Percentiles rank a stretch among this genome's conserved stretches.
Evolutionary conservation across 2,888 invertebrate species (phyloP).

Genomic region (Plebejus anna): DNA sequence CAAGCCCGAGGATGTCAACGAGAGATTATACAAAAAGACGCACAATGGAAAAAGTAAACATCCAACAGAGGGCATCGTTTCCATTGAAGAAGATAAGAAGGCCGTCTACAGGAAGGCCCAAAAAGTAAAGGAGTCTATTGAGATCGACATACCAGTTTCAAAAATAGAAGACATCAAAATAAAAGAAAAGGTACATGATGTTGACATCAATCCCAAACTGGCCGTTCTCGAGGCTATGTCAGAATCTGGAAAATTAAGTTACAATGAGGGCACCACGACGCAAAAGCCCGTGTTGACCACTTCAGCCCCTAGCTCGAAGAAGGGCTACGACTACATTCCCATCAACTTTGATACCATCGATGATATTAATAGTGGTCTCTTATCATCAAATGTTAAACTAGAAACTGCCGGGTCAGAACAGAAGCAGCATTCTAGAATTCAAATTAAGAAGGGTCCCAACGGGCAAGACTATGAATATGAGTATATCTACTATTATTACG

Average conservation of each 20-base stretch:
- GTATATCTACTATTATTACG: slow-evolving; percentile 94
- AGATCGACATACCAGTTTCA: slow-evolving; percentile 71
- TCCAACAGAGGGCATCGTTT: slow-evolving; percentile 65
- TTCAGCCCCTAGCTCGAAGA: slow-evolving; percentile 58
- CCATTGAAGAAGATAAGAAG: slow-evolving; percentile 74
- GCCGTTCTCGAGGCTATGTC: slow-evolving; percentile 72
- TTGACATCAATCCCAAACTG: slow-evolving; percentile 67
- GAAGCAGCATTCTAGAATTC: slow-evolving; percentile 85
- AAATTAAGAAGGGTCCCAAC: slow-evolving; percentile 93
- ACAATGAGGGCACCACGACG: slow-evolving; percentile 69
- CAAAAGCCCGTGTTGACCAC: slow-evolving; percentile 80
- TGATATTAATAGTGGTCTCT: slow-evolving; percentile 68
- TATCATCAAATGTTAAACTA: slow-evolving; percentile 75
- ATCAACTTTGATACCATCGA: slow-evolving; percentile 75
- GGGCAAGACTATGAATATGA: slow-evolving; percentile 95
- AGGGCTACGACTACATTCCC: slow-evolving; percentile 67
- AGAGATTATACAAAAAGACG: slow-evolving; percentile 66
- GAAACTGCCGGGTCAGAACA: slow-evolving; percentile 84
- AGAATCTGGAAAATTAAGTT: slow-evolving; percentile 68
- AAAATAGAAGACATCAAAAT: slow-evolving; percentile 73
- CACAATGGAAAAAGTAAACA: slow-evolving; percentile 63
- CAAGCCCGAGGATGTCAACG: slow-evolving; percentile 65
- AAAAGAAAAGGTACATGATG: slow-evolving; percentile 71
- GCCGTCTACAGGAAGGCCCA: slow-evolving; percentile 56
- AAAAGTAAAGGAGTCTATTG: slow-evolving; percentile 68